Evolutionary conservation across 2,113 vertebrate species (phyloP).

Genomic region (Odontesthes bonariensis): DNA sequence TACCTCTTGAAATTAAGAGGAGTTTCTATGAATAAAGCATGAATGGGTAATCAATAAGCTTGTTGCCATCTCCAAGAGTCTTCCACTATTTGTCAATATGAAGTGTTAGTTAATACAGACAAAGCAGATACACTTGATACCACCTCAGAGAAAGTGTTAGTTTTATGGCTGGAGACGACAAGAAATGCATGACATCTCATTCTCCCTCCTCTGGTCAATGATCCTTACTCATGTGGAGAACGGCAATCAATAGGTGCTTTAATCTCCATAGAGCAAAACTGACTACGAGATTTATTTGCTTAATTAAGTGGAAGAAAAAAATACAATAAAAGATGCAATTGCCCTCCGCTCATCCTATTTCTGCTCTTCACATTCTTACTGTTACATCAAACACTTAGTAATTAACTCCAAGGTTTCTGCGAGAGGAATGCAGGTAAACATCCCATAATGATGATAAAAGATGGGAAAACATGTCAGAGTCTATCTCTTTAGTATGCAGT

Average conservation of each 20-base stretch:
- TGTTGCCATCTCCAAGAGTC: slow-evolving; percentile 25
- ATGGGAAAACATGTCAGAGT: slow-evolving; percentile 12
- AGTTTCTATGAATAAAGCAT: slow-evolving; percentile 27
- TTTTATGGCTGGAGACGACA: slow-evolving; percentile 42
- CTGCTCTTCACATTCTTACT: slow-evolving; percentile 11
- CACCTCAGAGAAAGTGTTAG: slow-evolving; percentile 13
- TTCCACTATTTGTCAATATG: slow-evolving; percentile 17
- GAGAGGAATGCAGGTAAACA: slow-evolving; percentile 43
- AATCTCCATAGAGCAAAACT: slow-evolving; percentile 68
- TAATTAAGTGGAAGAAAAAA: slow-evolving; percentile 74
- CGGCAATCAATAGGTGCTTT: slow-evolving; percentile 72
- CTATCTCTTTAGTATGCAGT: slow-evolving; percentile 7
- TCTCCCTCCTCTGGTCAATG: slow-evolving; percentile 64
- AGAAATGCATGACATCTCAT: slow-evolving; percentile 57
- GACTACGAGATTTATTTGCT: slow-evolving; percentile 78
- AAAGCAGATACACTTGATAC: slow-evolving; percentile 19
- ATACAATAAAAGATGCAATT: slow-evolving; percentile 68
- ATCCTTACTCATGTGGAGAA: slow-evolving; percentile 55
- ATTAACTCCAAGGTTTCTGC: slow-evolving; percentile 31
- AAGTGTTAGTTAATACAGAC: slow-evolving; percentile 30
- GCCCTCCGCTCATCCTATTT: neutral
- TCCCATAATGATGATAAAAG: slow-evolving; percentile 25
- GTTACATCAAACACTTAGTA: slow-evolving; percentile 56
- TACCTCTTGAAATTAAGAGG: slow-evolving; percentile 42
- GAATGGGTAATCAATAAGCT: slow-evolving; percentile 24